Conservation (phyloP, 2,113 vertebrate genomes). For the Raphicerus campestris region DNA sequence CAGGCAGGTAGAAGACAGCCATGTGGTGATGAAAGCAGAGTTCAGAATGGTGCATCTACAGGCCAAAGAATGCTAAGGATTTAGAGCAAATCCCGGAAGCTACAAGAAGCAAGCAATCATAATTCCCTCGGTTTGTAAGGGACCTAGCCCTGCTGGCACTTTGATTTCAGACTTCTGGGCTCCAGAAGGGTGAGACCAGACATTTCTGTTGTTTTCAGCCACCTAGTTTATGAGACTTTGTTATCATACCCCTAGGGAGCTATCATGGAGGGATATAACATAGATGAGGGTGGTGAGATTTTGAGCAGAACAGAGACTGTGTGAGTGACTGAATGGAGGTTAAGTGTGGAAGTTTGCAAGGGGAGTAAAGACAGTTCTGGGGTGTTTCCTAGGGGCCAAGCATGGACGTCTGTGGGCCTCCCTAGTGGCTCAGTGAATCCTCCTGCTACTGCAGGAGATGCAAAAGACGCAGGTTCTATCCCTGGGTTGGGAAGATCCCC, state of each 20-base stretch:
- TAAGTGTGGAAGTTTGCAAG: background rate
- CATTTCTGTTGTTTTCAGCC: background rate
- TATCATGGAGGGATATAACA: background rate
- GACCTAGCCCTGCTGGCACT: background rate
- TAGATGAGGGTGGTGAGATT: background rate
- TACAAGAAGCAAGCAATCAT: background rate
- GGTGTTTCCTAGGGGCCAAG: background rate
- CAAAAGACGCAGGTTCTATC: background rate
- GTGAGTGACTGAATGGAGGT: background rate
- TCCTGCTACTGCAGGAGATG: background rate
- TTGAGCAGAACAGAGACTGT: background rate
- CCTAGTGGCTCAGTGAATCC: background rate
- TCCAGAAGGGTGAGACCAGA: background rate
- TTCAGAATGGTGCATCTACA: background rate
- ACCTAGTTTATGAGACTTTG: background rate
- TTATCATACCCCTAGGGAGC: background rate
- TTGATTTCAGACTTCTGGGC: background rate
- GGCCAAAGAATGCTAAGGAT: background rate
- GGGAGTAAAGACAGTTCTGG: background rate
- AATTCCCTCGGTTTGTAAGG: background rate
- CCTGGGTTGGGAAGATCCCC: background rate
- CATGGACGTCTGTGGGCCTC: background rate
- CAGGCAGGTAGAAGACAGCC: background rate
- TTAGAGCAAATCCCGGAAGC: background rate
- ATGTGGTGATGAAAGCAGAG: background rate